phyloP scores from a whole-genome alignment of 37 sponge, comb jelly and placozoan genomes.

The Ianthella basta region DNA sequence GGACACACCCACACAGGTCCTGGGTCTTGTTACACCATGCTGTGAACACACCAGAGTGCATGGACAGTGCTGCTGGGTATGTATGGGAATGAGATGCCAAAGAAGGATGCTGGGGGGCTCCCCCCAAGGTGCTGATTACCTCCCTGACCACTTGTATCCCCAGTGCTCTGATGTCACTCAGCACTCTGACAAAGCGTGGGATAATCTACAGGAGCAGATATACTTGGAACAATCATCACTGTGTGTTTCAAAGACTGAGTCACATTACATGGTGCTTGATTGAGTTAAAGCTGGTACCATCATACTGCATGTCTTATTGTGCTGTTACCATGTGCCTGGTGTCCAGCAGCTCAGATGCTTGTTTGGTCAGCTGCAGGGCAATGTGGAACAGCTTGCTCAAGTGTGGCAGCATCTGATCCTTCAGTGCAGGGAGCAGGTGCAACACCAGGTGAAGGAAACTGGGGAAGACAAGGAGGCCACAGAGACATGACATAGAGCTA shows the following conservation, averaged over 20 bases:
- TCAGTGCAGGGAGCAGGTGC: conserved; percentile 61
- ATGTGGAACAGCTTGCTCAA: conserved; percentile 32
- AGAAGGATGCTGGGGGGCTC: too few species aligned
- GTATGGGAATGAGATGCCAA: too few species aligned
- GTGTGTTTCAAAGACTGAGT: neutral
- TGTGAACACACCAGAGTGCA: too few species aligned
- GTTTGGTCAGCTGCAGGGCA: conserved; percentile 30
- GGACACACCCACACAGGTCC: too few species aligned
- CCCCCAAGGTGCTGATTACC: conserved; percentile 29
- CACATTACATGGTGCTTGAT: neutral
- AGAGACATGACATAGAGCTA: neutral
- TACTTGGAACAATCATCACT: too few species aligned
- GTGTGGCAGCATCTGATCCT: conserved; percentile 44
- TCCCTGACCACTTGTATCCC: conserved; percentile 42
- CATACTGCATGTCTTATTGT: neutral
- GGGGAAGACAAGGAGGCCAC: neutral
- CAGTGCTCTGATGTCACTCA: conserved; percentile 65
- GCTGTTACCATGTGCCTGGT: conserved; percentile 38
- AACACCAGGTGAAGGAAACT: conserved; percentile 62
- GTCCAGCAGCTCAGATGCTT: conserved; percentile 44
- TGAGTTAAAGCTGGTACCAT: too few species aligned
- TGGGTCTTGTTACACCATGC: too few species aligned
- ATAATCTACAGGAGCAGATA: conserved; percentile 46
- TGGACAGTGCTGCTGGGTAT: too few species aligned
- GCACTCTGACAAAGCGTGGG: conserved; percentile 43